Evolutionary conservation across 2,888 invertebrate genomes (phyloP).

Genomic region (Pogonocherus hispidulus): DNA sequence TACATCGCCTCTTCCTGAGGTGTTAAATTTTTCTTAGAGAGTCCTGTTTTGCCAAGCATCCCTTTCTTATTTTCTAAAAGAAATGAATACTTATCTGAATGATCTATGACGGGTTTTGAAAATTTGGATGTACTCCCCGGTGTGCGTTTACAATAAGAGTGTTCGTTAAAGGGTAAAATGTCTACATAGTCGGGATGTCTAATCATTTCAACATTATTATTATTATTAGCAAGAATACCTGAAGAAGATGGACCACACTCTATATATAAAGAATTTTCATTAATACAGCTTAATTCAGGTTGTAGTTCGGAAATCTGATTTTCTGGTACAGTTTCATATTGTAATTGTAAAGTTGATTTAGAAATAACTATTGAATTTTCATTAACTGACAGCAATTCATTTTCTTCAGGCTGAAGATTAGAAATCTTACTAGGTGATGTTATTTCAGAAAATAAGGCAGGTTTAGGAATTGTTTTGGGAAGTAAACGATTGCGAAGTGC

Average conservation of each 20-base stretch:
- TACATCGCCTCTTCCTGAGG: too few relatives aligned
- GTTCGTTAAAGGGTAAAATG: neutral
- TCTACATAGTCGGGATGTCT: neutral
- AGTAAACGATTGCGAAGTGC: too few relatives aligned
- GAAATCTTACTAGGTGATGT: neutral
- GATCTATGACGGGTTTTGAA: neutral
- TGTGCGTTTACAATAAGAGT: neutral
- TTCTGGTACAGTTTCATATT: too few relatives aligned
- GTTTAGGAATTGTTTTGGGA: neutral
- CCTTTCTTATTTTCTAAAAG: constrained; percentile 6
- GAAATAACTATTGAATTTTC: neutral
- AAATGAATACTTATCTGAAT: constrained; percentile 3
- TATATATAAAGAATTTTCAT: too few relatives aligned
- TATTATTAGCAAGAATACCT: too few relatives aligned
- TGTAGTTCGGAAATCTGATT: too few relatives aligned
- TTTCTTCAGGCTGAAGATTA: neutral
- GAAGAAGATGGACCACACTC: too few relatives aligned
- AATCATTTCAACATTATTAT: neutral
- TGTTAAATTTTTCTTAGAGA: constrained; percentile 1
- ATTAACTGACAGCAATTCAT: neutral
- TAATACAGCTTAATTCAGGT: too few relatives aligned
- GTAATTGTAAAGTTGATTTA: too few relatives aligned
- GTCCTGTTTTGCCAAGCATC: neutral
- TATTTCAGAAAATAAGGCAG: neutral
- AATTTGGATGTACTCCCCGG: neutral